phyloP scores from a whole-genome alignment of 2,888 invertebrate genomes.

The Trilocha varians region DNA sequence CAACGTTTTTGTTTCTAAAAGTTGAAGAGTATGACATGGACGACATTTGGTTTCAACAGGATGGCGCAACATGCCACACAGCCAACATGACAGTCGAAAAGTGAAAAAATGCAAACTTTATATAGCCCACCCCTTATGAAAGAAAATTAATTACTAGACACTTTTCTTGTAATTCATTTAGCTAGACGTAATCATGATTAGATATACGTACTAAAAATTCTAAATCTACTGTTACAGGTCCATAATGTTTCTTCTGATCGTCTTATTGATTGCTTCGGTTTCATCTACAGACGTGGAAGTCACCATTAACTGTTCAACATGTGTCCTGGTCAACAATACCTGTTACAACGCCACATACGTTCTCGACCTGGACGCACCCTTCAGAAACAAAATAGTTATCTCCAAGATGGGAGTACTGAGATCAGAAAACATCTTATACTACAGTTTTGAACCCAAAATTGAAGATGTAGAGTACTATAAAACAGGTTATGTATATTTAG shows the following conservation, averaged over 20 bases:
- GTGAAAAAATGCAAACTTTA: no score
- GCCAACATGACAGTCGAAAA: no score
- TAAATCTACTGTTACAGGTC: conserved; percentile 23
- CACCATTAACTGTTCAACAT: conserved; percentile 27
- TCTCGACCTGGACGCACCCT: conserved; percentile 45
- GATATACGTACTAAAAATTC: no score
- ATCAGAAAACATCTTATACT: conserved; percentile 40
- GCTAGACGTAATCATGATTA: no score
- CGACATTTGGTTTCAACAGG: no score
- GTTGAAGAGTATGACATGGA: no score
- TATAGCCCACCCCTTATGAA: no score
- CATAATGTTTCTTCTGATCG: conserved; percentile 27
- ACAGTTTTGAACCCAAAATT: conserved; percentile 49
- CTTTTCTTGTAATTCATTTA: no score
- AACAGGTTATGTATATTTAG: conserved; percentile 45
- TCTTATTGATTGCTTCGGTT: conserved; percentile 22
- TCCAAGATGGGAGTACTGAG: conserved; percentile 41
- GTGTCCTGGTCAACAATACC: conserved; percentile 32
- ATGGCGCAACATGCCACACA: no score
- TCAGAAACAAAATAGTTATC: conserved; percentile 43
- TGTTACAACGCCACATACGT: conserved; percentile 45
- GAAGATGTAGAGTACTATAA: conserved; percentile 50
- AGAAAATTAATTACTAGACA: no score
- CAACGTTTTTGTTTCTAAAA: no score
- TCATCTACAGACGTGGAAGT: conserved; percentile 17